phyloP scores from a whole-genome alignment of 2,797 vertebrate species.

The Pangasius krempfi region DNA sequence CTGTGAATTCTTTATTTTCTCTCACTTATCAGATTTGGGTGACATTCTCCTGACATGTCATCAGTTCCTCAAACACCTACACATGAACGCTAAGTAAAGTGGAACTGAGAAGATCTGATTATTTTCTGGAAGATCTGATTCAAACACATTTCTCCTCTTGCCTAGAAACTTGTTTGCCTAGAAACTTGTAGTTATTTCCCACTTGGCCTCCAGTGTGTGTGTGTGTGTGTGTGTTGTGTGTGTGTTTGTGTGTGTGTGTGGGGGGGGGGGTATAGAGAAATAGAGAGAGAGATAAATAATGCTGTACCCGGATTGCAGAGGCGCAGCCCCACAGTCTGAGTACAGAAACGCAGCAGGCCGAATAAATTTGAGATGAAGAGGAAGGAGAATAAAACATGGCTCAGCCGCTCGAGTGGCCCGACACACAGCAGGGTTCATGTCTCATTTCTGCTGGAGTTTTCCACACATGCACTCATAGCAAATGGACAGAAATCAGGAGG shows the following conservation, averaged over 20 bases:
- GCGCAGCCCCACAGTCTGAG: constrained; percentile 22
- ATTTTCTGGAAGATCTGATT: background rate
- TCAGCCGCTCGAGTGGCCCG: constrained; percentile 14
- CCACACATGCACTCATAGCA: background rate
- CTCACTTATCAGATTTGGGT: constrained; percentile 1
- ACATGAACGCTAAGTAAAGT: background rate
- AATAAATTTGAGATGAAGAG: constrained; percentile 34
- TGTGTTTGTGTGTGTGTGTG: background rate
- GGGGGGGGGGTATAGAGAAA: background rate
- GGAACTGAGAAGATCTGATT: background rate
- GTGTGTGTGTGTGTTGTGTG: constrained; percentile 27
- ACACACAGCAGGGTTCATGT: constrained; percentile 24
- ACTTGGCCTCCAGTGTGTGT: background rate
- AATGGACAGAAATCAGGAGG: background rate
- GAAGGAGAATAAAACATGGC: constrained; percentile 39
- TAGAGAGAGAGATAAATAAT: constrained; percentile 4
- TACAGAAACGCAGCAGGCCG: constrained; percentile 25
- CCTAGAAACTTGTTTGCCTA: background rate
- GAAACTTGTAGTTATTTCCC: constrained; percentile 20
- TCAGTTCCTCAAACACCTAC: background rate
- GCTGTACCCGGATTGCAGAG: constrained; percentile 23
- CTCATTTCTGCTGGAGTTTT: constrained; percentile 11
- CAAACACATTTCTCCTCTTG: background rate
- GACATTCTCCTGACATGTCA: background rate
- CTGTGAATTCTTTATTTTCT: background rate